phyloP scores from a whole-genome alignment of 2,888 invertebrate genomes.

The Bellardia bayeri region DNA sequence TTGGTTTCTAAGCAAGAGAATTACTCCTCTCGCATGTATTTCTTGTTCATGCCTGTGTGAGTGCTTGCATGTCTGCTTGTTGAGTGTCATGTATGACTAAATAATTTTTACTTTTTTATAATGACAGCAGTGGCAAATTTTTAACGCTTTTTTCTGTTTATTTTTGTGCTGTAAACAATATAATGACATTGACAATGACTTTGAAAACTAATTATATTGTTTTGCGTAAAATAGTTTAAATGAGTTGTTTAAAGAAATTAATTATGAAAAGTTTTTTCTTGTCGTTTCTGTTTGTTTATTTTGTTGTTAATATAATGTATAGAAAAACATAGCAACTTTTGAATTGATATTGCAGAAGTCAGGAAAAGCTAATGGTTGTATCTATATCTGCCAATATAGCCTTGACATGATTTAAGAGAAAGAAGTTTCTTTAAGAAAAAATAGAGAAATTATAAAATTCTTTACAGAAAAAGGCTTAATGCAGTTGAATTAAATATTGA shows the following conservation, averaged over 20 bases:
- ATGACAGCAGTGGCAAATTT: slow-evolving; percentile 20
- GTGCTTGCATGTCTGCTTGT: slow-evolving; percentile 6
- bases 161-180: slow-evolving; percentile 36
- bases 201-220: slow-evolving; percentile 55
- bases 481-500: too few relatives aligned
- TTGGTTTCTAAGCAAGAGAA: slow-evolving; percentile 6
- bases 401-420: too few relatives aligned
- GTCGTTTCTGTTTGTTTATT: neutral
- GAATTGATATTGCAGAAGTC: neutral
- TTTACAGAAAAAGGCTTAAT: too few relatives aligned
- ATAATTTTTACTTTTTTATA: slow-evolving; percentile 41
- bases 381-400: too few relatives aligned
- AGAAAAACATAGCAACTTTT: neutral
- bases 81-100: slow-evolving; percentile 31
- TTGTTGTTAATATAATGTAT: neutral
- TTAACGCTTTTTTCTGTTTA: neutral
- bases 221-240: neutral
- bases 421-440: too few relatives aligned
- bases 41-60: neutral
- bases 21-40: neutral
- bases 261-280: slow-evolving; percentile 11
- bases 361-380: too few relatives aligned
- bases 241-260: slow-evolving; percentile 32
- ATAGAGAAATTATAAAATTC: too few relatives aligned
- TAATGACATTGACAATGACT: slow-evolving; percentile 65